Evolutionary conservation across 2,888 invertebrate species (phyloP).

Genomic region (Melanostoma scalare): DNA sequence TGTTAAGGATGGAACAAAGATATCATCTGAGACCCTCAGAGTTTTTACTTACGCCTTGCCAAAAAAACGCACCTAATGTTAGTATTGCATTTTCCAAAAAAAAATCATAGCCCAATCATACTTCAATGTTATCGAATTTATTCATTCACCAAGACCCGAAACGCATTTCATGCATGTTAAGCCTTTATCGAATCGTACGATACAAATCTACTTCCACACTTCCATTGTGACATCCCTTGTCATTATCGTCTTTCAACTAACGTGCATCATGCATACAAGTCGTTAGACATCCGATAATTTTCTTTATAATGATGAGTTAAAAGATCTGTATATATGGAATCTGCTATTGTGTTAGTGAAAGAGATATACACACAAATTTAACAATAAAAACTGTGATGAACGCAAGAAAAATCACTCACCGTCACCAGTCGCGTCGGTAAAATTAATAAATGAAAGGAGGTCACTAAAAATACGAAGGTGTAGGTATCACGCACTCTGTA

Average conservation of each 20-base stretch:
- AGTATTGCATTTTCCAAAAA: no score
- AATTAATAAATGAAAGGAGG: conserved; percentile 67
- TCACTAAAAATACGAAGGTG: conserved; percentile 60
- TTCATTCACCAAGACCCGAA: conserved; percentile 38
- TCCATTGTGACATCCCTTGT: conserved; percentile 57
- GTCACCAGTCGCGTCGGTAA: conserved; percentile 14
- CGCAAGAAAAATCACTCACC: neutral
- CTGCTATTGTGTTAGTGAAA: conserved; percentile 8
- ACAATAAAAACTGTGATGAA: neutral
- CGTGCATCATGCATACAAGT: conserved; percentile 57
- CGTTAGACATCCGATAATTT: conserved; percentile 60
- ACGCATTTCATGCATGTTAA: conserved; percentile 44
- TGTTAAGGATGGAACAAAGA: no score
- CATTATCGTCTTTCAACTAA: conserved; percentile 12
- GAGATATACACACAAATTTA: conserved; percentile 12
- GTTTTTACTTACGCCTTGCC: no score
- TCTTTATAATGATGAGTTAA: conserved; percentile 27
- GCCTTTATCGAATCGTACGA: conserved; percentile 38
- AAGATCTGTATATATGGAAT: conserved; percentile 59
- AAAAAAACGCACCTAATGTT: no score
- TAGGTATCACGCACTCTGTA: conserved; percentile 14
- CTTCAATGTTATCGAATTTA: no score
- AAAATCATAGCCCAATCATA: no score
- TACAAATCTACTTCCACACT: conserved; percentile 47
- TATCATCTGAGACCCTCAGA: no score